Base-by-base conservation (phyloP, 2,888 invertebrate genomes). In the Acronicta aceris region DNA sequence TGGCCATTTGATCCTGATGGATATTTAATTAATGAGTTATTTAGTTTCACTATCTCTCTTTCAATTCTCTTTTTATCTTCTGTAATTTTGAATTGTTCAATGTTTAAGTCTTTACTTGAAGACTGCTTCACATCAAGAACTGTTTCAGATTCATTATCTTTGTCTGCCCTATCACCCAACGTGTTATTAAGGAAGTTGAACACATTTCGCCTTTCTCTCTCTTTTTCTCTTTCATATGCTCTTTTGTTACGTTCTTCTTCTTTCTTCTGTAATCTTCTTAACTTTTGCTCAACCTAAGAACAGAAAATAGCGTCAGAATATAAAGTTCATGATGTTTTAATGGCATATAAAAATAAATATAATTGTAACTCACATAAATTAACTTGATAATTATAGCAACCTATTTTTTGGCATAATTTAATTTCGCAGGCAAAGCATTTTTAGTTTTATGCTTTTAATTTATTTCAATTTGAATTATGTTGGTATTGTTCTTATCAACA, bases 101-200 rank as follows among this genome's bases (percentile, higher is more conserved):
- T 96, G 82, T 97, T 97, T 41, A 97, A 89, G 56, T 96, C 96
- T 84, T 96, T 96, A 67, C 93, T 96, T 0, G 96, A 95, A 13
- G 95, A 95, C 62, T 95, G 91, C 75, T 95, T 95, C 4, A 95
- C 83, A 60, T 93, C 85, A 43, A 90, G 65, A 7, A 81, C 52
- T 3, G 79, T 46, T 47, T 79, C 79, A 33, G 74, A 63, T 10
- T 79, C 66, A 51, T 75, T 64, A 42, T 74, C 81, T 5, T 75
- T 74, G 3, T 85, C 86, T 2, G 71, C 36, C 68, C 86, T 91
- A 73, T 93, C 89, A 1, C 95, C 94, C 47, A 97, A 86, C 16
- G 95, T 96, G 52, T 94, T 93, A 81, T 98, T 98, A 25, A 98
- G 95, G 79, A 98, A 97, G 83, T 96, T 96, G 82, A 98, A 98